Conservation (phyloP, 2,797 vertebrate genomes). For the Intellagama lesueurii region DNA sequence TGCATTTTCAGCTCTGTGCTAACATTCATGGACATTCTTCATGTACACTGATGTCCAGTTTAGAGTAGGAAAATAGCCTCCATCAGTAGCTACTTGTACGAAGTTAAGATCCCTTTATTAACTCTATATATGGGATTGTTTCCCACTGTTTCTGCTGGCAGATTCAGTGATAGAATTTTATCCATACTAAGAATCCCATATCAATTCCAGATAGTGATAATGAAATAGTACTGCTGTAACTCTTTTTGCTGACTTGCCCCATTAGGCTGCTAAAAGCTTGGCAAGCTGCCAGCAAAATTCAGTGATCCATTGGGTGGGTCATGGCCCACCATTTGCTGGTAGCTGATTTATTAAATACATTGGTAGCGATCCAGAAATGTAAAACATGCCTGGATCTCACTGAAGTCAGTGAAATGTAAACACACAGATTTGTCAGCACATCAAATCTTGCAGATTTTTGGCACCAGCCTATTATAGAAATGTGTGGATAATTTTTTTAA, state of each 20-base stretch:
- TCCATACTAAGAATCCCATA: background rate
- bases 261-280: background rate
- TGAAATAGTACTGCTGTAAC: background rate
- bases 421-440: background rate
- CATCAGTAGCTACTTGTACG: constrained; percentile 6
- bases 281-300: background rate
- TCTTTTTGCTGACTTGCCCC: background rate
- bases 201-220: background rate
- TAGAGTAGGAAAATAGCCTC: background rate
- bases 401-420: constrained; percentile 10
- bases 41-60: constrained; percentile 9
- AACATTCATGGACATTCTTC: constrained; percentile 4
- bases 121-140: background rate
- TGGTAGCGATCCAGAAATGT: background rate
- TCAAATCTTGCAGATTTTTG: constrained; percentile 2
- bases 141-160: background rate
- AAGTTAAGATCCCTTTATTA: background rate
- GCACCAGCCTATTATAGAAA: background rate
- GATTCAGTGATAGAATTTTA: background rate
- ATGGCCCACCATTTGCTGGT: background rate
- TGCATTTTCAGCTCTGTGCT: constrained; percentile 39
- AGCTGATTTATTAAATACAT: background rate
- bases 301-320: background rate
- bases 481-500: background rate
- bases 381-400: background rate